A percentile compares a stretch with the other conserved stretches of the same genome.
Evolutionary conservation across 2,113 vertebrate species (phyloP).

Genomic region (Carlito syrichta): DNA sequence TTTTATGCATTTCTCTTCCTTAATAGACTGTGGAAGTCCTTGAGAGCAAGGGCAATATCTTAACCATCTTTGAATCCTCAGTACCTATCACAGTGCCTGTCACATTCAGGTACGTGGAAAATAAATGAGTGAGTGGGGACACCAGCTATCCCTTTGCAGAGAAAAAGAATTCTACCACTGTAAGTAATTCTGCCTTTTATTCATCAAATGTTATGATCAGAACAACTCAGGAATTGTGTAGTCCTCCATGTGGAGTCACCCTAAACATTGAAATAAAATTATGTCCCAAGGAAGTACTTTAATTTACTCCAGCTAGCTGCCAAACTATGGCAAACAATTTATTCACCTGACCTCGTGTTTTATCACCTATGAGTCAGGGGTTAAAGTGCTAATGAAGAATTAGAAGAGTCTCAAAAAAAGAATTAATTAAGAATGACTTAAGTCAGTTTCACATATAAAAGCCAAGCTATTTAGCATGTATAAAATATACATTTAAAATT

Average conservation of each 20-base stretch:
- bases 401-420: neutral
- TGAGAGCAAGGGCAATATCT: slow-evolving; percentile 16
- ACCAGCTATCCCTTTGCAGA: neutral
- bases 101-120: neutral
- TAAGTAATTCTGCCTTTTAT: slow-evolving; percentile 14
- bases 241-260: neutral
- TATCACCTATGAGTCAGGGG: neutral
- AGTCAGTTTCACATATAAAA: slow-evolving; percentile 15
- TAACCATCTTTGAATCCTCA: neutral
- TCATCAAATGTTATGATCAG: neutral
- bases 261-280: slow-evolving; percentile 25
- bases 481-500: slow-evolving; percentile 6
- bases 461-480: neutral
- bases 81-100: neutral
- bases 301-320: neutral
- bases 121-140: neutral
- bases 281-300: neutral
- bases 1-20: neutral
- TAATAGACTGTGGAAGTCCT: neutral
- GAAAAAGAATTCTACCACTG: slow-evolving; percentile 16
- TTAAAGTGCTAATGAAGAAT: slow-evolving; percentile 26
- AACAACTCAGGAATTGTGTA: neutral
- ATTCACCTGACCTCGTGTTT: slow-evolving; percentile 2
- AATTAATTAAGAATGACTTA: neutral
- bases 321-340: neutral